Evolutionary conservation across 1,140 invertebrate species (phyloP), one percentile per base, ranked within the genome.

Genomic region (Lutraria rhynchaena): DNA sequence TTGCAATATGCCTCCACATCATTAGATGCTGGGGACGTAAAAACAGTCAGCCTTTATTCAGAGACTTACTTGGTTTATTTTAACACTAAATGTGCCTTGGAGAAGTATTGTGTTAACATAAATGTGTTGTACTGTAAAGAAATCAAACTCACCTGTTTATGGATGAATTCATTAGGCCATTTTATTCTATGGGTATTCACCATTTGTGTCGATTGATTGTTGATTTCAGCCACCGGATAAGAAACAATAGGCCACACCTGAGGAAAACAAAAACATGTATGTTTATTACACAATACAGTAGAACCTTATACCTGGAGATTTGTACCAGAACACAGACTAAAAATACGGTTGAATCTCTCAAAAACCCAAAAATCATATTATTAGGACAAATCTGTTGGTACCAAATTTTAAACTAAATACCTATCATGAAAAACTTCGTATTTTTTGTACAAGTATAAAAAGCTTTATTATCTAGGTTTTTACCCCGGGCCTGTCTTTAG

Each of bases 121-220:
- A n/a, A n/a, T n/a, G n/a, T n/a, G n/a, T n/a, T n/a, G n/a, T n/a
- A n/a, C n/a, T n/a, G n/a, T n/a, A n/a, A n/a, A n/a, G n/a, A n/a
- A n/a, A n/a, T n/a, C n/a, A n/a, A n/a, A n/a, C n/a, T n/a, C n/a
- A 89, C 88, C 87, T 89, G 88, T 37, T 67, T 81, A 13, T 86
- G 57, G 5, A 75, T 60, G 46, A 76, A 63, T 51, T 88, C 83
- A 31, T 74, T 67, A 0, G 82, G 81, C 65, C 82, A 88, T 49
- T 49, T 63, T 41, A 17, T 27, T 27, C 75, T 70, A 73, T 88
- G 86, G 41, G 67, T 22, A 19, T 87, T 81, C 13, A 88, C 81
- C 2, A 89, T 80, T 44, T 69, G 60, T 33, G 61, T 51, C 3
- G 88, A 89, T 61, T 85, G 84, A 5, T 81, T 57, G 78, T 88